Conservation (phyloP, 2,888 invertebrate genomes). For the Spilosoma lubricipeda region DNA sequence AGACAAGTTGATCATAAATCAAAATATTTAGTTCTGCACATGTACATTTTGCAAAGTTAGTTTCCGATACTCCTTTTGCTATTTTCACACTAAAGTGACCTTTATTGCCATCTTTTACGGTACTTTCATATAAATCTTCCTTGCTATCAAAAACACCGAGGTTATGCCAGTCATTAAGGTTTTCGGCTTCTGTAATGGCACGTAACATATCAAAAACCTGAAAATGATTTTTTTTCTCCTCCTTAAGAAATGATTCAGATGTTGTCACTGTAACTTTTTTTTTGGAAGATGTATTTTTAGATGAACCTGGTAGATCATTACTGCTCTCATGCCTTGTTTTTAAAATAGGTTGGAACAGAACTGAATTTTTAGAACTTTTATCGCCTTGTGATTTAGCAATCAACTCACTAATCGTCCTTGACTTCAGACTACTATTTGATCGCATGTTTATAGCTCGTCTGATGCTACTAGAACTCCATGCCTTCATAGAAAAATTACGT, state of each 20-base stretch:
- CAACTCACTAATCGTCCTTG: conserved; percentile 36
- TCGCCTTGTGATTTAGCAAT: conserved; percentile 3
- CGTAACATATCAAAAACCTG: conserved; percentile 72
- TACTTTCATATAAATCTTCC: conserved; percentile 55
- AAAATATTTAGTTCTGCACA: conserved; percentile 74
- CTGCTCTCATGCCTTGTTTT: conserved; percentile 55
- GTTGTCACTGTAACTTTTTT: conserved; percentile 77
- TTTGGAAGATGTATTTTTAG: conserved; percentile 45
- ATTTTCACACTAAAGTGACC: conserved; percentile 64
- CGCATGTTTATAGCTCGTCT: conserved; percentile 26
- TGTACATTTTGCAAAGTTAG: conserved; percentile 71
- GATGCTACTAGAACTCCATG: conserved; percentile 15
- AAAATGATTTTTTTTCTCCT: conserved; percentile 36
- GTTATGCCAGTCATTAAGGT: conserved; percentile 68
- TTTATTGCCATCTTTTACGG: conserved; percentile 43
- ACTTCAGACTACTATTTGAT: conserved; percentile 17
- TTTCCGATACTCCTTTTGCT: conserved; percentile 72
- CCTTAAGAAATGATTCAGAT: conserved; percentile 47
- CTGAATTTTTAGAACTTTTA: conserved; percentile 28
- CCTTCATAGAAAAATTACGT: conserved; percentile 22
- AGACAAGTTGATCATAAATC: conserved; percentile 74
- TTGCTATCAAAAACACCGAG: conserved; percentile 72
- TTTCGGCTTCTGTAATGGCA: conserved; percentile 68
- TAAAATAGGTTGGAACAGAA: conserved; percentile 63
- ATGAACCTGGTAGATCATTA: not conserved